Base-by-base conservation (phyloP, 2,888 invertebrate species). In the Metalampra italica region DNA sequence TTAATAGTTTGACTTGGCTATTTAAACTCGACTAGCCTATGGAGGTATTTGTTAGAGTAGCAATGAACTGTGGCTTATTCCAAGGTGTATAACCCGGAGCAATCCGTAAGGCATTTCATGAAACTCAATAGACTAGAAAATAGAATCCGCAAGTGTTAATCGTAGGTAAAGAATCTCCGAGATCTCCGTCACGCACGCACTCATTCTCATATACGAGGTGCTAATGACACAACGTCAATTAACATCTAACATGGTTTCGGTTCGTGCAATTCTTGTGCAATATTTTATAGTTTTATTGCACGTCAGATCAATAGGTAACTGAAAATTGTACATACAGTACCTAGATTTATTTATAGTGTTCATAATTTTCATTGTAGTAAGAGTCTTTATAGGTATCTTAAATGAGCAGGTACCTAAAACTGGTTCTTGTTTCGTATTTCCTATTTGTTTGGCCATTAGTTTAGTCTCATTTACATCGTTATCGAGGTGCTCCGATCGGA, bases 401-500 rank as follows among this genome's bases (percentile, higher is more conserved):
- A 5, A 2, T 22, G 22, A 22, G 22, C 22, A 22, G n/a, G 36
- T 36, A 36, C 36, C 14, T 46, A 46, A 14, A 39, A 49, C 49
- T 12, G 15, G 45, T 49, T 45, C 44, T 22, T 22, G 22, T 22
- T 22, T 22, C 22, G 22, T 44, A n/a, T 40, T 44, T 49, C 41
- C 38, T 15, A 39, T 40, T 9, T 32, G 30, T 32, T 39, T 39
- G 46, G 40, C 39, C 39, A 32, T 46, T 39, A 45, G 15, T 41
- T 22, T 36, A 50, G 52, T 48, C 51, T 53, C 52, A 52, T 57
- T 57, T 56, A 51, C 51, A 52, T 53, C 47, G 50, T 59, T 59
- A 59, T 59, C 53, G 46, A 32, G 13, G 52, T 57, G 57, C 45
- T 57, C 56, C 51, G 51, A 43, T 48, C 36, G 54, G 59, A 60